These are phyloP conservation scores for Euwallacea similis DNA, from an alignment of 1,140 invertebrate species.

Conservation along the genomic window DNA sequence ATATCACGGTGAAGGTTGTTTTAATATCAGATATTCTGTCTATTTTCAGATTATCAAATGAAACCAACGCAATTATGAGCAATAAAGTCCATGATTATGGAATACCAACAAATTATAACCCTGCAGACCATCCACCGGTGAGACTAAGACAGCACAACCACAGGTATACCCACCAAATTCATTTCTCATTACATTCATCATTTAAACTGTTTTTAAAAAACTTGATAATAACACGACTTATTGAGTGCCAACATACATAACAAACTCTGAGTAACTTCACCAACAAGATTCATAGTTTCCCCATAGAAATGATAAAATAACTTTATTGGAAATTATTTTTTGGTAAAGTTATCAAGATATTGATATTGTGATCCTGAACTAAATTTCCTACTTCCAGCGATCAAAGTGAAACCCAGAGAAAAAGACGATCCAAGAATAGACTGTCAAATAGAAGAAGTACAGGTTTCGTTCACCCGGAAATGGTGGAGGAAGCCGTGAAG, in stretches of 20 bases:
- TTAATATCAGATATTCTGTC: not conserved
- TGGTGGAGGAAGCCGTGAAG: conserved; percentile 44
- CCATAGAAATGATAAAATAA: not conserved
- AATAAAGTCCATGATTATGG: conserved; percentile 25
- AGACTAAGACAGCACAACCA: conserved; percentile 38
- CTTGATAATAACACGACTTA: too few species aligned
- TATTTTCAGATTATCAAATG: conserved; percentile 15
- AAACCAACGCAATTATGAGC: conserved; percentile 19
- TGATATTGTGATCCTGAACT: too few species aligned
- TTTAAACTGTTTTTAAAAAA: not conserved
- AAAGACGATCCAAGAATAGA: conserved; percentile 48
- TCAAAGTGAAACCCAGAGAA: conserved; percentile 49
- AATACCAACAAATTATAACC: conserved; percentile 41
- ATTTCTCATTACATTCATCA: not conserved
- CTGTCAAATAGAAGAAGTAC: conserved; percentile 50
- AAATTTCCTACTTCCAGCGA: conserved; percentile 32
- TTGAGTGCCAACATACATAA: too few species aligned
- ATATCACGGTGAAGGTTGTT: conserved; percentile 19
- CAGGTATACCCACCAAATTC: conserved; percentile 17
- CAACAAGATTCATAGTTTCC: too few species aligned
- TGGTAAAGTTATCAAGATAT: too few species aligned
- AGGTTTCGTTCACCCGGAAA: conserved; percentile 42
- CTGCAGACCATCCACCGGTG: conserved; percentile 40
- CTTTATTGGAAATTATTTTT: conserved; percentile 16
- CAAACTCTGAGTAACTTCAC: too few species aligned